A percentile compares a stretch with the other conserved stretches of the same genome.
Conservation (phyloP, 1,140 invertebrate species). For the Procambarus virginalis region DNA sequence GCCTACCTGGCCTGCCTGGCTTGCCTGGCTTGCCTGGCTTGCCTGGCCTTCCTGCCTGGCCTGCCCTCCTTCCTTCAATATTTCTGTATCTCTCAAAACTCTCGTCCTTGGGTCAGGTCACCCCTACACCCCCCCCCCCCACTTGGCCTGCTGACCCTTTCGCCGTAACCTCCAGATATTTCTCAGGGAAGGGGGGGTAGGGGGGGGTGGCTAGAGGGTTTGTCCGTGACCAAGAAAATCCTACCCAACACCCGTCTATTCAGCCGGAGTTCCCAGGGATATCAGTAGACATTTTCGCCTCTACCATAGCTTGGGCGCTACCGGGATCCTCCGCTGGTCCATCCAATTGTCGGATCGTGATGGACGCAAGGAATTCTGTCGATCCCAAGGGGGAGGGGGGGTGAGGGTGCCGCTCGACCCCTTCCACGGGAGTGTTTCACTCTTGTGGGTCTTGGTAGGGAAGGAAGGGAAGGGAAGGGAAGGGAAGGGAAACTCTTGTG, state of each 20-base stretch:
- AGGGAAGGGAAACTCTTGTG: too few relatives aligned
- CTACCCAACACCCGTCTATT: not conserved
- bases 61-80: not conserved
- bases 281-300: not conserved
- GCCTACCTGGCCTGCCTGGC: too few relatives aligned
- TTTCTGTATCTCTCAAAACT: not conserved
- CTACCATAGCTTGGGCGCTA: not conserved
- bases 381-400: too few relatives aligned
- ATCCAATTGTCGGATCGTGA: conserved; percentile 25
- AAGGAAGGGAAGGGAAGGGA: too few relatives aligned
- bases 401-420: too few relatives aligned
- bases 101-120: conserved; percentile 41
- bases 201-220: not conserved
- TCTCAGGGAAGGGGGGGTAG: not conserved
- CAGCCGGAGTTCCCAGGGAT: not conserved
- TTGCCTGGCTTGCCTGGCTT: too few relatives aligned
- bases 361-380: conserved; percentile 21
- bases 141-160: conserved; percentile 25
- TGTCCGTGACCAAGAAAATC: not conserved
- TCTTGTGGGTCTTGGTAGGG: too few relatives aligned
- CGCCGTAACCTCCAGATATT: conserved; percentile 14
- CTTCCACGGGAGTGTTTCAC: too few relatives aligned
- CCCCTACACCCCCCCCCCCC: not conserved
- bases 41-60: too few relatives aligned
- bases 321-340: not conserved